Base-by-base conservation (phyloP, 2,797 vertebrate genomes). In the Aphelocoma californica region DNA sequence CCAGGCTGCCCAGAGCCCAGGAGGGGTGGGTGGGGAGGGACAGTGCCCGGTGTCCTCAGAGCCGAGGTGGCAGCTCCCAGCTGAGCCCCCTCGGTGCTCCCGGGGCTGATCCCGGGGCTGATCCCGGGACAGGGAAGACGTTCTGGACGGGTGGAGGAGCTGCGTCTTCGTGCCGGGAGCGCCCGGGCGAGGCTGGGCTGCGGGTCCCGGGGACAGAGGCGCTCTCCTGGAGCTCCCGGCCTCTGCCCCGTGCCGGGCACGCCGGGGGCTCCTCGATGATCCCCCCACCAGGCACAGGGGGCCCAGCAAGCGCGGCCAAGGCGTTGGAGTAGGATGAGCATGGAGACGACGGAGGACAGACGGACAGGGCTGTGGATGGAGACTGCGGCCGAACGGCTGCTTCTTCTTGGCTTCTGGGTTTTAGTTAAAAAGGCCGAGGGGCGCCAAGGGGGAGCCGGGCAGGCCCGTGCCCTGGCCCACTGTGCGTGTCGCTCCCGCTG, bases 351-450 rank as follows among this genome's bases (percentile, higher is more conserved):
- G 50, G 88, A 64, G 5, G 84, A 82, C 91, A 92, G 96, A 94
- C 62, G 18, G 94, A 96, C 93, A 57, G 92, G 90, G 94, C 95
- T 93, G 92, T 14, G 85, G 90, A 87, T 96, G 85, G 90, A 88
- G 83, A 66, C 73, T 20, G 91, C 87, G 58, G 91, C 95, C 82
- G 0, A 26, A 80, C 0, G 64, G 94, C 94, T 83, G 95, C 94
- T 95, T 92, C 93, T 96, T 96, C 96, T 96, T 96, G 96, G 95
- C 94, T 96, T 96, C 93, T 96, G 93, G 94, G 95, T 89, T 96
- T 74, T 71, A 81, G 94, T 96, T 96, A 96, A 95, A 96, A 96
- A 96, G 94, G 94, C 93, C 9, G 87, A 92, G 92, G 92, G 93
- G 96, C 89, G 90, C 92, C 65, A 71, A 70, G 88, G 82, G 91